Percentiles rank a stretch among this genome's conserved stretches.
These are phyloP conservation scores for Nemotelus pantherinus DNA, from an alignment of 2,888 invertebrate species.

Conservation along the genomic window DNA sequence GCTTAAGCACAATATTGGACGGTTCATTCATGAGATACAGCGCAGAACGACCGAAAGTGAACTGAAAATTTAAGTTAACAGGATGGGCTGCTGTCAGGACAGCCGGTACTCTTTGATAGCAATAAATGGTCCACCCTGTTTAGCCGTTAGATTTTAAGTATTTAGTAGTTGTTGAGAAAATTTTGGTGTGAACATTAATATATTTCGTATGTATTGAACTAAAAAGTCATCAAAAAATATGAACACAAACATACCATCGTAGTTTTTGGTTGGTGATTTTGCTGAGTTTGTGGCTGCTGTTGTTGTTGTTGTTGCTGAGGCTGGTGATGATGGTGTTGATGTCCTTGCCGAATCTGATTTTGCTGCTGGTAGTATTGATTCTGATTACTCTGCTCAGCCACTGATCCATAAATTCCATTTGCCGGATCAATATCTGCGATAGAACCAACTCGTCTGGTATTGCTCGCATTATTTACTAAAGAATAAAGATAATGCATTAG, in stretches of 20 bases:
- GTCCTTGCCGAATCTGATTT: conserved; percentile 58
- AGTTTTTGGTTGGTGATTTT: conserved; percentile 51
- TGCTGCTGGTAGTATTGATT: conserved; percentile 55
- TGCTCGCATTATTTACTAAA: conserved; percentile 61
- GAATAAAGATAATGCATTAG: conserved; percentile 18
- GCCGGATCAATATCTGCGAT: conserved; percentile 95
- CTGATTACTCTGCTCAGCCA: conserved; percentile 62
- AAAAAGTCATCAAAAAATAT: too few relatives aligned
- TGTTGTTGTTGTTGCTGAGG: conserved; percentile 54
- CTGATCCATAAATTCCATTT: conserved; percentile 84
- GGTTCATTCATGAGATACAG: too few relatives aligned
- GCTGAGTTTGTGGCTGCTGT: conserved; percentile 53
- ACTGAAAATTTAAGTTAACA: too few relatives aligned
- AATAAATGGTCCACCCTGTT: too few relatives aligned
- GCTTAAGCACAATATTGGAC: too few relatives aligned
- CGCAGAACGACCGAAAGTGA: too few relatives aligned
- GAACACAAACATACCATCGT: conserved; percentile 33
- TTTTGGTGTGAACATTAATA: too few relatives aligned
- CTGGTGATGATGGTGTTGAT: conserved; percentile 62
- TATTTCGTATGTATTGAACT: too few relatives aligned
- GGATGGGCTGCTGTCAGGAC: too few relatives aligned
- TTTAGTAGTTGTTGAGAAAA: too few relatives aligned
- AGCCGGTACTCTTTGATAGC: too few relatives aligned
- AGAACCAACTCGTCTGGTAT: conserved; percentile 81
- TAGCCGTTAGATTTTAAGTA: too few relatives aligned